A percentile compares a stretch with the other conserved stretches of the same genome.
phyloP scores from a whole-genome alignment of 2,113 vertebrate genomes.

The Delphinus delphis region DNA sequence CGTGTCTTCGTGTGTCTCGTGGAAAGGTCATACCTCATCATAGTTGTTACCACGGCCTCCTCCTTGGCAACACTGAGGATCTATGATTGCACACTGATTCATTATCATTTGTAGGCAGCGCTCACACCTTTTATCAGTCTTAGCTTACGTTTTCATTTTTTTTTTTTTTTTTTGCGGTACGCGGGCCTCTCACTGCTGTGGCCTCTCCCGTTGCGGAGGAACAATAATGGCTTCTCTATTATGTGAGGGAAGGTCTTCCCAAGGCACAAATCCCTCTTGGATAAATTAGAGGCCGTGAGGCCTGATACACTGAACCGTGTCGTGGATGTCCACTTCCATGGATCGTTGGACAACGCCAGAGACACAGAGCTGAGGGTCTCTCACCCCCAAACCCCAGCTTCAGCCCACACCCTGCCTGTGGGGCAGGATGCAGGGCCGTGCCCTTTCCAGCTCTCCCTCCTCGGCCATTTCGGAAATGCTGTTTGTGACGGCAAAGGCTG shows the following conservation, averaged over 20 bases:
- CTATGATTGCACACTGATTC: background rate
- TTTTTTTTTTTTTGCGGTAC: no score
- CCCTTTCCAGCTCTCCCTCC: rapidly evolving
- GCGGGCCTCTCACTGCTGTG: no score
- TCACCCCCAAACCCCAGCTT: no score
- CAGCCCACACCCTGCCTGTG: no score
- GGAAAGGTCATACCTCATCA: rapidly evolving
- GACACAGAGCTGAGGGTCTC: no score
- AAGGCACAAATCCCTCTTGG: background rate
- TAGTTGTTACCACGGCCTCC: background rate
- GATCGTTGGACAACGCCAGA: background rate
- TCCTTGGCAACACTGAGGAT: background rate
- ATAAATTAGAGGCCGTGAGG: background rate
- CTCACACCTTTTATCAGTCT: background rate
- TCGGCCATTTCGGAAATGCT: background rate
- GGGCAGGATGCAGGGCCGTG: background rate
- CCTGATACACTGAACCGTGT: rapidly evolving
- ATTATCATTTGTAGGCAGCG: background rate
- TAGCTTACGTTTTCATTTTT: no score
- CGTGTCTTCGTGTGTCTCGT: background rate
- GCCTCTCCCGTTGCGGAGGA: background rate
- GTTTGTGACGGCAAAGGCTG: background rate
- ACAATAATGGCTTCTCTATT: background rate
- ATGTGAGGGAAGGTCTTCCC: background rate
- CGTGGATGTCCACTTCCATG: background rate